These are phyloP conservation scores for Sthenelais limicola DNA, from an alignment of 2,888 invertebrate species.

Conservation along the genomic window DNA sequence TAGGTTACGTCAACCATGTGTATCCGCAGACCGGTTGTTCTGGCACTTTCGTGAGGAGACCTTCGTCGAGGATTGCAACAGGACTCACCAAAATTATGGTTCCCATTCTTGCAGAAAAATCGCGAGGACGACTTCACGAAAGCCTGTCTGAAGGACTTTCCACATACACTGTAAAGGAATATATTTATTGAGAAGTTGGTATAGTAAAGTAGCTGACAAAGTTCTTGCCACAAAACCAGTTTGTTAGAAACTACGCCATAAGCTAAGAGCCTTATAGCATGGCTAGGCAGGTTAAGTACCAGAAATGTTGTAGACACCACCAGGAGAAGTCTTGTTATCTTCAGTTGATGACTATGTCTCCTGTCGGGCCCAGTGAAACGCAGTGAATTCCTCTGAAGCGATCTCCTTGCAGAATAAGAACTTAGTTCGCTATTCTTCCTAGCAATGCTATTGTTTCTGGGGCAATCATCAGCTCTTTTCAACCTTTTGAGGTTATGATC, in stretches of 20 bases:
- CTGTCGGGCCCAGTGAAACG: slow-evolving; percentile 6
- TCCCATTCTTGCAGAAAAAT: not conserved
- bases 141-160: slow-evolving; percentile 12
- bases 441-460: too few relatives aligned
- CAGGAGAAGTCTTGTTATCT: slow-evolving; percentile 2
- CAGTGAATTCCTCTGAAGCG: not conserved
- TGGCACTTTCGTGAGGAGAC: too few relatives aligned
- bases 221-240: slow-evolving; percentile 2
- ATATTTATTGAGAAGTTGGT: slow-evolving; percentile 23
- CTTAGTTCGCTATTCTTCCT: not conserved
- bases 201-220: slow-evolving; percentile 11
- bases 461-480: not conserved
- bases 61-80: too few relatives aligned
- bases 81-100: too few relatives aligned
- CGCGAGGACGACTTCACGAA: slow-evolving; percentile 15
- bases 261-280: not conserved
- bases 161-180: slow-evolving; percentile 29
- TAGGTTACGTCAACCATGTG: too few relatives aligned
- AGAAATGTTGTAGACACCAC: slow-evolving; percentile 15
- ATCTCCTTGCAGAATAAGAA: too few relatives aligned
- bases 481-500: not conserved
- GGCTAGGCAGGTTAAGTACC: slow-evolving; percentile 14
- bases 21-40: too few relatives aligned
- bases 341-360: slow-evolving; percentile 11
- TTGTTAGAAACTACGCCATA: not conserved